A percentile compares a stretch with the other conserved stretches of the same genome.
These are phyloP conservation scores for Seriola quinqueradiata DNA, from an alignment of 2,113 vertebrate genomes.

Conservation along the genomic window DNA sequence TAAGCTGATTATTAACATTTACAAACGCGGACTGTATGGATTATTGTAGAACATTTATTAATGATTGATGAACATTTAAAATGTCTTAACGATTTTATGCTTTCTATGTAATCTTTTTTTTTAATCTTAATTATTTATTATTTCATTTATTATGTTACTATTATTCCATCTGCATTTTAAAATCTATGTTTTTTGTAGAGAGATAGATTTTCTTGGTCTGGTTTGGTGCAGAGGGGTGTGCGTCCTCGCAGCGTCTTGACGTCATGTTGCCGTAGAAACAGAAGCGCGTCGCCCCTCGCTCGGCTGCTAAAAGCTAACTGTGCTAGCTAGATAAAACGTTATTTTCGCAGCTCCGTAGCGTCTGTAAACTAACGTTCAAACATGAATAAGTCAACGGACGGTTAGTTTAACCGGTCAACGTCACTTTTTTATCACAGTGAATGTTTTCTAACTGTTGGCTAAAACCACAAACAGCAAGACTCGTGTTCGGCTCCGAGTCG, in stretches of 20 bases:
- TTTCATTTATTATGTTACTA: too few species aligned
- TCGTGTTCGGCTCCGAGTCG: not conserved
- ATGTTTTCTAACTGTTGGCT: not conserved
- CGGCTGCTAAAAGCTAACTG: constrained; percentile 5
- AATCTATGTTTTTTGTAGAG: too few species aligned
- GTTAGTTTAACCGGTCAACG: not conserved
- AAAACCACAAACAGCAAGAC: not conserved
- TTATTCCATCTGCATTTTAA: too few species aligned
- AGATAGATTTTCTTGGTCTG: too few species aligned
- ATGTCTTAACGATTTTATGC: too few species aligned
- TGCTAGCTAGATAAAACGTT: not conserved
- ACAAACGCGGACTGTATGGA: too few species aligned
- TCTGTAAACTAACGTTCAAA: not conserved
- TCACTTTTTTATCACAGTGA: fast-evolving
- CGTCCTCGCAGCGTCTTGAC: constrained; percentile 39
- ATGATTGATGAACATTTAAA: too few species aligned
- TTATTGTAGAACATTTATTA: too few species aligned
- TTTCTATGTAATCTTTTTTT: too few species aligned
- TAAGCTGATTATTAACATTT: too few species aligned
- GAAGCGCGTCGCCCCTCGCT: not conserved
- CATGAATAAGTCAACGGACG: fast-evolving
- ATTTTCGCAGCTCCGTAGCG: fast-evolving
- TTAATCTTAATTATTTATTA: too few species aligned
- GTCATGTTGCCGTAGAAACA: constrained; percentile 64
- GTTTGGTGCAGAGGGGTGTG: constrained; percentile 19